Evolutionary conservation across 2,888 invertebrate species (phyloP).

Genomic region (Athetis lepigone): DNA sequence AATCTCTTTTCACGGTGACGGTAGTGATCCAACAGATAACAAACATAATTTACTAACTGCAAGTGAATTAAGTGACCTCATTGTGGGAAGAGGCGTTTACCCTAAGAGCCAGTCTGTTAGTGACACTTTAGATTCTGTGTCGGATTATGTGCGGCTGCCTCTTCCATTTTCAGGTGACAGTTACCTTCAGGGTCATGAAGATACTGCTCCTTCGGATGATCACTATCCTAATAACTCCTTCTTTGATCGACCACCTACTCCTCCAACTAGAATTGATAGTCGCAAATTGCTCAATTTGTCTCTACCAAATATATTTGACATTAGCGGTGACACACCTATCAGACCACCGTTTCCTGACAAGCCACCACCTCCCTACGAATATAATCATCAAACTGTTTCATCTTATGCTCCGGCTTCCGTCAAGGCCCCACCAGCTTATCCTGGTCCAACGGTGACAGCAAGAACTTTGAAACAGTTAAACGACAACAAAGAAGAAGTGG

Average conservation of each 20-base stretch:
- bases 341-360: constrained; percentile 79
- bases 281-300: constrained; percentile 85
- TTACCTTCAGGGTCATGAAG: constrained; percentile 91
- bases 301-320: constrained; percentile 86
- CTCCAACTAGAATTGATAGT: constrained; percentile 93
- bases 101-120: constrained; percentile 94
- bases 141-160: constrained; percentile 96
- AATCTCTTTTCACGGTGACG: constrained; percentile 96
- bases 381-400: constrained; percentile 90
- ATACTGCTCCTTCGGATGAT: constrained; percentile 91
- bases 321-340: constrained; percentile 73
- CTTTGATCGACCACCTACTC: constrained; percentile 92
- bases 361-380: constrained; percentile 94
- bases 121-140: constrained; percentile 96
- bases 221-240: constrained; percentile 86
- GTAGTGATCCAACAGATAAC: constrained; percentile 96
- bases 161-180: constrained; percentile 90
- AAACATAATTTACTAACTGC: constrained; percentile 94
- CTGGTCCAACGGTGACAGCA: constrained; percentile 77
- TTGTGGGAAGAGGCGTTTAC: constrained; percentile 95
- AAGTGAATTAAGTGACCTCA: constrained; percentile 95
- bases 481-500: constrained; percentile 92
- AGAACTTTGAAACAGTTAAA: constrained; percentile 69
- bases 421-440: constrained; percentile 93
- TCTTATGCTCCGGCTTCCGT: constrained; percentile 75